A percentile compares a stretch with the other conserved stretches of the same genome.
These are phyloP conservation scores for Oscheius sp. DNA, from an alignment of 2,888 invertebrate species.

Conservation along the genomic window DNA sequence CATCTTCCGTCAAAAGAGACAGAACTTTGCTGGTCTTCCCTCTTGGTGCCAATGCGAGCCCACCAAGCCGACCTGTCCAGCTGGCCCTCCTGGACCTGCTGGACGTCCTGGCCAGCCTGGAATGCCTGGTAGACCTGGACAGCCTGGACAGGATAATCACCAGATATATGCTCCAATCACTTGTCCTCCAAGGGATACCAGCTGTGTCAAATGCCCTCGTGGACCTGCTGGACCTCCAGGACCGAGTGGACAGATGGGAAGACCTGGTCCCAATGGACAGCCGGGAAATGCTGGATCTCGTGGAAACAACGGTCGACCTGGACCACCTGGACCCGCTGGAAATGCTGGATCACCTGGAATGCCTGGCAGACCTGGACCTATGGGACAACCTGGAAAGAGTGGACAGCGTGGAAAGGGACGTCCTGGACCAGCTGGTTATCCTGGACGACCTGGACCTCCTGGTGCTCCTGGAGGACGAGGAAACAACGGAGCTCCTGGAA, in stretches of 20 bases:
- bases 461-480: conserved; percentile 56
- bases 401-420: conserved; percentile 44
- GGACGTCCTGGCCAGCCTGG: conserved; percentile 58
- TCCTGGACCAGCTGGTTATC: conserved; percentile 44
- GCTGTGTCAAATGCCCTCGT: conserved; percentile 65
- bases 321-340: conserved; percentile 59
- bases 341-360: conserved; percentile 53
- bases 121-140: conserved; percentile 55
- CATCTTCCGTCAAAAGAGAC: no score
- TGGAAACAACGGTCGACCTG: conserved; percentile 54
- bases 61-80: no score
- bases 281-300: conserved; percentile 55
- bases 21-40: no score
- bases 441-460: conserved; percentile 54
- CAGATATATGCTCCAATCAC: conserved; percentile 53
- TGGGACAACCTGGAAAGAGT: conserved; percentile 43
- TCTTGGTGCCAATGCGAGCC: no score
- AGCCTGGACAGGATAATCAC: conserved; percentile 54
- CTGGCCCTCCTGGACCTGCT: conserved; percentile 57
- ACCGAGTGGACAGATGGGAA: conserved; percentile 57
- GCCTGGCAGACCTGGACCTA: conserved; percentile 43
- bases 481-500: conserved; percentile 53
- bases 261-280: conserved; percentile 58
- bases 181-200: conserved; percentile 49
- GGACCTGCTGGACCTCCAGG: conserved; percentile 62